Evolutionary conservation across 2,113 vertebrate species (phyloP).

Genomic region (Grantiella picta): DNA sequence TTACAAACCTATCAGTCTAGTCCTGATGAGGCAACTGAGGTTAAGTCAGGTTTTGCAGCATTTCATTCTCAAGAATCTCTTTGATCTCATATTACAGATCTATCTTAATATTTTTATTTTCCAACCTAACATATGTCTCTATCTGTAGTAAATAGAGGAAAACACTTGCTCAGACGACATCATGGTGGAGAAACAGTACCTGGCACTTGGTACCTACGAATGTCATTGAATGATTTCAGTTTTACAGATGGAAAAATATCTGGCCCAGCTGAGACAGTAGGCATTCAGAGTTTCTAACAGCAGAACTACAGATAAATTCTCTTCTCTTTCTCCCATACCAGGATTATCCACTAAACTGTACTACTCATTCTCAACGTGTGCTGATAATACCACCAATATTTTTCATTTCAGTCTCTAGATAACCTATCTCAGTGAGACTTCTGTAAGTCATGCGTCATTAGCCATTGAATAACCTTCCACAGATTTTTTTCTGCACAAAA

Average conservation of each 20-base stretch:
- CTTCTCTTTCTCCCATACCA: neutral
- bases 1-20: neutral
- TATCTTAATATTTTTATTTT: neutral
- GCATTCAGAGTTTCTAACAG: neutral
- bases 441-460: neutral
- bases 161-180: neutral
- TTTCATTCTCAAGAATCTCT: neutral
- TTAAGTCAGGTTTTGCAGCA: neutral
- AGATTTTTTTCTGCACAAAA: neutral
- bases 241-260: neutral
- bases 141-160: neutral
- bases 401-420: neutral
- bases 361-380: neutral
- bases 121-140: neutral
- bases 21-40: neutral
- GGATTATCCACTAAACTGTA: neutral
- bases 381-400: neutral
- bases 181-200: neutral
- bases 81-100: neutral
- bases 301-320: neutral
- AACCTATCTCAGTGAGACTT: neutral
- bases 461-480: neutral
- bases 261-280: neutral
- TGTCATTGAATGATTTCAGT: neutral
- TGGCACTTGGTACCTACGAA: neutral